Evolutionary conservation across 2,888 invertebrate species (phyloP), one percentile per base, ranked within the genome.

Genomic region (Panopea generosa): DNA sequence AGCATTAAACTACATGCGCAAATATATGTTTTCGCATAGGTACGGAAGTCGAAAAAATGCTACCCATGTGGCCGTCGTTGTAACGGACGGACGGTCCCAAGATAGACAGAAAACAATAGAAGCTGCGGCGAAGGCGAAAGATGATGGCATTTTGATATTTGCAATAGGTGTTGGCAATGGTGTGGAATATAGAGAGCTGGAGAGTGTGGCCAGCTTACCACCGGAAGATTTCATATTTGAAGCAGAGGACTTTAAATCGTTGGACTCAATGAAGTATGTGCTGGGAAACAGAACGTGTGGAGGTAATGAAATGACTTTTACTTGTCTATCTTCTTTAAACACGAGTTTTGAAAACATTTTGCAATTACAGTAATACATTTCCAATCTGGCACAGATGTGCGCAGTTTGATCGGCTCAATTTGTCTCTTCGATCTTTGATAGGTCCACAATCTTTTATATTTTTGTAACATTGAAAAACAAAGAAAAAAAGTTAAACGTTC

Each of bases 71-170:
- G 84, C 78, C 9, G 77, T 86, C 6, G 67, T 86, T 0, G 82
- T 86, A 4, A 86, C 85, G 0, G 85, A 86, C 59, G 86, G 86
- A 9, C 62, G 53, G 52, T 85, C 86, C 2, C 73, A 82, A 45
- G 75, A 84, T 49, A 52, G 61, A 14, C 67, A 55, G 52, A 57
- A 70, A 9, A 79, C 83, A 0, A 24, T 76, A 18, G 57, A 61
- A 16, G 72, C 83, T 7, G 86, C 86, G 2, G 43, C 59, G 16
- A 67, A 52, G 20, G 65, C 71, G 11, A 73, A 59, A 40, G 57
- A 72, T 3, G 61, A 65, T 1, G 86, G 84, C 0, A 71, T 85
- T 24, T 63, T 83, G 29, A 68, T 86, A 14, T 86, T 85, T 61
- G 84, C 83, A 9, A 78, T 86, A 9, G 86, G 85, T 4, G 84